Base-by-base conservation (phyloP, 2,113 vertebrate species). In the Sakesphorus luctuosus region DNA sequence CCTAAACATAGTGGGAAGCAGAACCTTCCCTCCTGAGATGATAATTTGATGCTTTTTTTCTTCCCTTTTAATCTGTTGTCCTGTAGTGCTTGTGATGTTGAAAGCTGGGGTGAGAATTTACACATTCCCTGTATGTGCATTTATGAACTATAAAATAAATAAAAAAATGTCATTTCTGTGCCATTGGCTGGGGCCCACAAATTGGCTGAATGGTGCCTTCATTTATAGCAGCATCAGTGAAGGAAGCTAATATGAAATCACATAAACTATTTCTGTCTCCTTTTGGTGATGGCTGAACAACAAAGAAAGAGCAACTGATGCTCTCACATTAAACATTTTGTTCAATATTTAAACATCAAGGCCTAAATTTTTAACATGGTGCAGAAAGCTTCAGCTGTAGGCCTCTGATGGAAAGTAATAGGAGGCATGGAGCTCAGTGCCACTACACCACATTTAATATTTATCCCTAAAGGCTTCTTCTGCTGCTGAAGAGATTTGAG, bases 341-440 rank as follows among this genome's bases (percentile, higher is more conserved):
- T 93, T 95, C 76, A 95, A 88, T 94, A 96, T 95, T 96, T 96
- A 95, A 96, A 95, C 65, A 90, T 63, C 26, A 81, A 74, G 85
- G 38, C 21, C 79, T 96, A 92, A 74, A 94, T 96, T 96, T 96
- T 93, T 94, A 89, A 95, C 85, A 33, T 1, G 9, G 44, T 81
- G 85, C 23, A 65, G 85, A 74, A 91, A 86, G 50, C 36, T 80
- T 88, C 55, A 71, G 24, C 68, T 92, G 15, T 47, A 11, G 53
- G 19, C n/a, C 52, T 91, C n/a, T 29, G 15, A 2, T 77, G 47
- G 59, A 94, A 90, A 47, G 63, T 52, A 87, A 66, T 43, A 85
- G 62, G 35, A 76, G 29, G 18, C 7, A 2, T 33, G 43, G 52
- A 89, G 52, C 19, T 95, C 88, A 95, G 90, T 84, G 72, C 35